Evolutionary conservation across 2,797 vertebrate species (phyloP).

Genomic region (Sylvilagus floridanus): DNA sequence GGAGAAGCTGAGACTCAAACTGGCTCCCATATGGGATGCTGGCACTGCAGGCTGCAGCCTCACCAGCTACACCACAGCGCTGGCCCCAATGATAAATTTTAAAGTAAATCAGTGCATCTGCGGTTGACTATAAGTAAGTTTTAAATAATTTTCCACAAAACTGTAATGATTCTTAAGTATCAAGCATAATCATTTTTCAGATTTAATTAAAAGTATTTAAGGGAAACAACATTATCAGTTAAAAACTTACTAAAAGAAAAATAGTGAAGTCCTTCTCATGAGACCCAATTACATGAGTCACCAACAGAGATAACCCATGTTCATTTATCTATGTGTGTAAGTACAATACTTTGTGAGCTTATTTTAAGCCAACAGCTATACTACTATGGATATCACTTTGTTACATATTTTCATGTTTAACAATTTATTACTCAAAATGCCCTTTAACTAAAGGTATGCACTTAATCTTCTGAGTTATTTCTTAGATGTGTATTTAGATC

Average conservation of each 20-base stretch:
- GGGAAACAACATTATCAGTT: background rate
- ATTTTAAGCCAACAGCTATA: background rate
- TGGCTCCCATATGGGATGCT: too few relatives aligned
- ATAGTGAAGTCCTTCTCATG: background rate
- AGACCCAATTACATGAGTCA: background rate
- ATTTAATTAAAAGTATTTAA: background rate
- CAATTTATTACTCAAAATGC: background rate
- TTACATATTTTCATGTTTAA: background rate
- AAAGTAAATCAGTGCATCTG: background rate
- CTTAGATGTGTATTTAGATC: background rate
- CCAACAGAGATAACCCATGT: background rate
- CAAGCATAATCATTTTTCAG: background rate
- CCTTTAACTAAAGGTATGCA: too few relatives aligned
- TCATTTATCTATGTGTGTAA: background rate
- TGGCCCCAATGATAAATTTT: background rate
- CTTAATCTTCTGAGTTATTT: too few relatives aligned
- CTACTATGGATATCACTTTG: background rate
- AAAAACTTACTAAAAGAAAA: background rate
- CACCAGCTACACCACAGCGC: too few relatives aligned
- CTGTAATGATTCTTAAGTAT: background rate
- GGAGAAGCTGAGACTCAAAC: too few relatives aligned
- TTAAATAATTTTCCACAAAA: background rate
- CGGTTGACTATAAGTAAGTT: background rate
- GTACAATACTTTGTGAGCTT: background rate
- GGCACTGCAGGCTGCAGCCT: too few relatives aligned